phyloP scores from a whole-genome alignment of 2,113 vertebrate species.

The Gasterosteus aculeatus region DNA sequence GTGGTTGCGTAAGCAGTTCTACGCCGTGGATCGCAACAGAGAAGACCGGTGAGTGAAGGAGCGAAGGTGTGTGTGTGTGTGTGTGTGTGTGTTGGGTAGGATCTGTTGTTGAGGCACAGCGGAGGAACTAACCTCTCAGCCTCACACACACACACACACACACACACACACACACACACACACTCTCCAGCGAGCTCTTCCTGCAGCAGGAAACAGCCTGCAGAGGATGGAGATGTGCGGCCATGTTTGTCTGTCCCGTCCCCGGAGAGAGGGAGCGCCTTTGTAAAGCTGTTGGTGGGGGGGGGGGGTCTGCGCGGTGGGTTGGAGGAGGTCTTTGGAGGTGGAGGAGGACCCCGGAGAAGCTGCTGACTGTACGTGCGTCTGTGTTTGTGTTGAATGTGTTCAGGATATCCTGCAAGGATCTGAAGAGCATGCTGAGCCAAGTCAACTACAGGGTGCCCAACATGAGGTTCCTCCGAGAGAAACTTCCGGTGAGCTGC shows the following conservation, averaged over 20 bases:
- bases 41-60: slow-evolving; percentile 89
- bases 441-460: slow-evolving; percentile 99
- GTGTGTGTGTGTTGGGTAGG: slow-evolving; percentile 16
- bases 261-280: slow-evolving; percentile 36
- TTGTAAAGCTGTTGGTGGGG: slow-evolving; percentile 37
- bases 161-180: neutral
- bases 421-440: slow-evolving; percentile 96
- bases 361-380: slow-evolving; percentile 11
- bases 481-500: slow-evolving; percentile 89
- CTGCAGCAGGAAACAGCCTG: slow-evolving; percentile 77
- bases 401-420: slow-evolving; percentile 96
- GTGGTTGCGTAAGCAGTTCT: slow-evolving; percentile 98
- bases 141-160: too few species aligned
- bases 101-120: slow-evolving; percentile 44
- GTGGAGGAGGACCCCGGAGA: too few species aligned
- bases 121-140: slow-evolving; percentile 66
- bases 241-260: slow-evolving; percentile 70
- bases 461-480: slow-evolving; percentile 96
- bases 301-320: neutral
- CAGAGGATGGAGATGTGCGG: slow-evolving; percentile 67
- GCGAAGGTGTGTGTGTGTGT: slow-evolving; percentile 17
- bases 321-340: too few species aligned
- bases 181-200: slow-evolving; percentile 57
- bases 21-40: slow-evolving; percentile 91
- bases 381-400: slow-evolving; percentile 53